Conservation (phyloP, 2,888 invertebrate genomes). For the Dynastes maya region DNA sequence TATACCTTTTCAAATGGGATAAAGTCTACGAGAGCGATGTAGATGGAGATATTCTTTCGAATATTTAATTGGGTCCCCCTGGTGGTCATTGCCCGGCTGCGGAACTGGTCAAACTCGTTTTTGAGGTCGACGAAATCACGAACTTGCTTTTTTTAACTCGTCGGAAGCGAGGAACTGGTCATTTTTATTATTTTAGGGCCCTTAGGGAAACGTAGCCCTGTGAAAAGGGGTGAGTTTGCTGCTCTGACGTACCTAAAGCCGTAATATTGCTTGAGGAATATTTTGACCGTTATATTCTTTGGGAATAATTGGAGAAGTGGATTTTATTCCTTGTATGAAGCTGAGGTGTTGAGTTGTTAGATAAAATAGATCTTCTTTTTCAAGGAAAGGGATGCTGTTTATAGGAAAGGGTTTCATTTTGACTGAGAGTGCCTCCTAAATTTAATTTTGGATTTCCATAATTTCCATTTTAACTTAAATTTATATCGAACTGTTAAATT, state of each 20-base stretch:
- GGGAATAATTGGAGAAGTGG: background rate
- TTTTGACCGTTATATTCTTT: conserved; percentile 1
- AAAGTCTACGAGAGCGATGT: conserved; percentile 8
- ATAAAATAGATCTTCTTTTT: background rate
- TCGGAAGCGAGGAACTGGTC: conserved; percentile 57
- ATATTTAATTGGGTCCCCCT: conserved; percentile 47
- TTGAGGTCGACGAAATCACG: conserved; percentile 5
- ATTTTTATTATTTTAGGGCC: conserved; percentile 61
- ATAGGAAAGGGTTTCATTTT: background rate
- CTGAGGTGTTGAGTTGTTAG: conserved; percentile 8
- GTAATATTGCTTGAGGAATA: too few species aligned
- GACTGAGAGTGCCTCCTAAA: too few species aligned
- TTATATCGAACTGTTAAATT: background rate
- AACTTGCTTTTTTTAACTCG: conserved; percentile 3
- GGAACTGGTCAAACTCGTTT: conserved; percentile 70
- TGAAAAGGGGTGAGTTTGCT: conserved; percentile 10
- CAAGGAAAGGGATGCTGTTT: background rate
- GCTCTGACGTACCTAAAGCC: too few species aligned
- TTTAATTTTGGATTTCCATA: too few species aligned
- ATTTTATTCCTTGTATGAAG: background rate
- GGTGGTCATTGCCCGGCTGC: conserved; percentile 56
- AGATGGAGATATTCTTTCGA: background rate
- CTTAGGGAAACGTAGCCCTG: background rate
- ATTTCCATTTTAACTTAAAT: background rate
- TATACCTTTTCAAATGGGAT: background rate